Conservation (phyloP, 2,797 vertebrate genomes). For the Neoniphon sammara region DNA sequence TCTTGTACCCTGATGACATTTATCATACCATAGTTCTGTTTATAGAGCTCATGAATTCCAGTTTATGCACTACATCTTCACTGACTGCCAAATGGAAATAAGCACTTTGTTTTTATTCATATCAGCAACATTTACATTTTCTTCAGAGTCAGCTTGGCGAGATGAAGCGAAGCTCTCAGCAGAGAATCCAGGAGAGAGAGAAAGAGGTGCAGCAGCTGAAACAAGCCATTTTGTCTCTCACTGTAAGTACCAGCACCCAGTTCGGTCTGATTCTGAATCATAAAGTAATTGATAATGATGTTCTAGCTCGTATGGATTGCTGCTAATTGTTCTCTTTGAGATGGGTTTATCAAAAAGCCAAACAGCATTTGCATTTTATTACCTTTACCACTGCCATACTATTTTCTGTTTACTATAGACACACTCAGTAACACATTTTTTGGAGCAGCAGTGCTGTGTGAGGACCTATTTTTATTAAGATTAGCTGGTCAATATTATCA, state of each 20-base stretch:
- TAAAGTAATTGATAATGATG: not conserved
- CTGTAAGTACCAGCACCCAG: conserved; percentile 67
- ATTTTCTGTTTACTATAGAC: too few relatives aligned
- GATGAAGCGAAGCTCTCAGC: conserved; percentile 75
- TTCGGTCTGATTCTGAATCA: not conserved
- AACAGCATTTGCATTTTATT: not conserved
- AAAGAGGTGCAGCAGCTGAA: conserved; percentile 80
- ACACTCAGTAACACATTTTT: not conserved
- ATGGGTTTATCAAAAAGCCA: not conserved
- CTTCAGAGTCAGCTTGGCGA: conserved; percentile 75
- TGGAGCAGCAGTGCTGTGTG: too few relatives aligned
- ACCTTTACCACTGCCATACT: not conserved
- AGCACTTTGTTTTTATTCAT: not conserved
- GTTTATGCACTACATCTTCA: too few relatives aligned
- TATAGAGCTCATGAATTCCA: too few relatives aligned
- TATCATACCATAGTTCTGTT: too few relatives aligned
- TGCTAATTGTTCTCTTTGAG: not conserved
- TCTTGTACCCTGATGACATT: too few relatives aligned
- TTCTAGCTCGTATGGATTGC: not conserved
- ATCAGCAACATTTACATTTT: not conserved
- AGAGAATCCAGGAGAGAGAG: conserved; percentile 77
- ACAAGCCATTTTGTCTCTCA: conserved; percentile 77
- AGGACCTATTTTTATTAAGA: too few relatives aligned
- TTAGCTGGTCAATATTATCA: too few relatives aligned
- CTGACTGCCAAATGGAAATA: too few relatives aligned